Evolutionary conservation across 2,113 vertebrate species (phyloP).

Genomic region (Uropsilus gracilis): DNA sequence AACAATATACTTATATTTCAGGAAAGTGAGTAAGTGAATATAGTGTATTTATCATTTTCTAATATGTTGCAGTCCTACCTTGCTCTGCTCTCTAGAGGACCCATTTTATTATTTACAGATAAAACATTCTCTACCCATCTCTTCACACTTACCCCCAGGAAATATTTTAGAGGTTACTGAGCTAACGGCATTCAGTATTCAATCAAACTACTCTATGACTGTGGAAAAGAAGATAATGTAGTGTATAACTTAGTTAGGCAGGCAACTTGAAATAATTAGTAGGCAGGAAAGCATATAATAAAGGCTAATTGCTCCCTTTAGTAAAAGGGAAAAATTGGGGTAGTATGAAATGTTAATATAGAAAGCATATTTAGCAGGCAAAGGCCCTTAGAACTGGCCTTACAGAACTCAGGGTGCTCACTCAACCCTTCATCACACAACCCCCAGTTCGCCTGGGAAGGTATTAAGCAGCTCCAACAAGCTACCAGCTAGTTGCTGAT

Average conservation of each 20-base stretch:
- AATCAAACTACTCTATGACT: neutral
- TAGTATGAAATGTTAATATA: neutral
- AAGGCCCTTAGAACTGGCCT: neutral
- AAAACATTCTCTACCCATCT: neutral
- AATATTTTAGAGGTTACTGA: neutral
- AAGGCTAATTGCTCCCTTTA: neutral
- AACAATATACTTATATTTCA: no score
- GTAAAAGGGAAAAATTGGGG: neutral
- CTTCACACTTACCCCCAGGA: neutral
- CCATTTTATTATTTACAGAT: neutral
- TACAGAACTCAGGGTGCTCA: neutral
- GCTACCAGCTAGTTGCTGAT: no score
- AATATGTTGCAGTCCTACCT: neutral
- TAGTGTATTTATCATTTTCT: neutral
- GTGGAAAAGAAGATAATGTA: neutral
- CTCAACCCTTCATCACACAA: neutral
- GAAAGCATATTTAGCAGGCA: neutral
- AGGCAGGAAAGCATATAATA: neutral
- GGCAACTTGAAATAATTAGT: neutral
- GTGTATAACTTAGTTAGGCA: neutral
- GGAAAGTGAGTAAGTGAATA: neutral
- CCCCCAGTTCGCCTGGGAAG: neutral
- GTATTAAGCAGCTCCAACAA: neutral
- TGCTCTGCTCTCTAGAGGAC: neutral
- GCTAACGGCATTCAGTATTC: constrained; percentile 22